Percentiles rank a stretch among this genome's conserved stretches.
phyloP scores from a whole-genome alignment of 2,797 vertebrate genomes.

The Eurystomus glaucurus region DNA sequence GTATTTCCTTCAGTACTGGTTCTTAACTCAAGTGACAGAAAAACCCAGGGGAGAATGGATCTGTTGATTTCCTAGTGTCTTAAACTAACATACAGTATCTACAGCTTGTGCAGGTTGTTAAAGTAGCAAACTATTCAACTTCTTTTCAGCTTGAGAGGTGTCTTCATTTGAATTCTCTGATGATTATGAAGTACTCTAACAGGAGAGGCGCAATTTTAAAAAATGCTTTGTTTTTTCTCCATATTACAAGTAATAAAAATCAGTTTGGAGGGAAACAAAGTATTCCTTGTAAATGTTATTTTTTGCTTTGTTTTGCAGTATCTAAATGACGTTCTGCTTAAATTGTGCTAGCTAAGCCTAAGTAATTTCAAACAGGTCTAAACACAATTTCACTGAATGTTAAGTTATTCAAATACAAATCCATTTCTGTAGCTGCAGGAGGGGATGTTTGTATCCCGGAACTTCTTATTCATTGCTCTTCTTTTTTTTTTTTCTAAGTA shows the following conservation, averaged over 20 bases:
- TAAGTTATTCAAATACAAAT: conserved; percentile 23
- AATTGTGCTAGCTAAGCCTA: conserved; percentile 47
- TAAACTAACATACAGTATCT: conserved; percentile 56
- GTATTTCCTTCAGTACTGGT: conserved; percentile 58
- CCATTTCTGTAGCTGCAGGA: background rate
- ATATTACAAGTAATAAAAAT: conserved; percentile 69
- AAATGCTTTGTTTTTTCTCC: conserved; percentile 57
- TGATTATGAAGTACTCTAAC: conserved; percentile 48
- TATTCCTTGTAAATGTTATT: conserved; percentile 67
- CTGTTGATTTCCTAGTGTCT: conserved; percentile 54
- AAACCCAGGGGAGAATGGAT: conserved; percentile 29
- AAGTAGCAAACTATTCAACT: conserved; percentile 37
- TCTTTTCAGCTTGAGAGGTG: conserved; percentile 40
- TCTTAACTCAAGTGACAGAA: conserved; percentile 50
- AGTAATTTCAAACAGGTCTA: conserved; percentile 62
- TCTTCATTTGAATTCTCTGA: conserved; percentile 62
- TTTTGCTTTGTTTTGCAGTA: conserved; percentile 68
- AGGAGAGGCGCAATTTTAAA: conserved; percentile 7
- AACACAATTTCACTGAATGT: conserved; percentile 32
- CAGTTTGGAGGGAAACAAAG: conserved; percentile 67
- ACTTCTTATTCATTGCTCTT: background rate
- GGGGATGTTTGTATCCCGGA: background rate
- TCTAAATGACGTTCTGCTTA: conserved; percentile 64
- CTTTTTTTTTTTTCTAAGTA: background rate
- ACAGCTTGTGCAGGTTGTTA: conserved; percentile 48